Base-by-base conservation (phyloP, 2,888 invertebrate species). In the Latheticus oryzae region DNA sequence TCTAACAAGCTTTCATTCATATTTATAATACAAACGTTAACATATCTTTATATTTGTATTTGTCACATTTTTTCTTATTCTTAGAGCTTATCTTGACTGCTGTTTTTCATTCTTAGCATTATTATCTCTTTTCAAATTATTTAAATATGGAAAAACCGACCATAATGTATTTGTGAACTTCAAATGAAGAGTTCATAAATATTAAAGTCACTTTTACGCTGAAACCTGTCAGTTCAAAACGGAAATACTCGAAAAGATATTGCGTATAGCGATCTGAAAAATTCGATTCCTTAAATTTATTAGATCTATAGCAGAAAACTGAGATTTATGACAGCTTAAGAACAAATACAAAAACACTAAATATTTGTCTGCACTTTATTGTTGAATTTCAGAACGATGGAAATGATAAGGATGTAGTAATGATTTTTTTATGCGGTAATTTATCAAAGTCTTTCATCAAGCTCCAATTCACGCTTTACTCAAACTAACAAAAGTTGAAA, bases 121-220 rank as follows among this genome's bases (percentile, higher is more conserved):
- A 16, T 28, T 21, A 23, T 48, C 35, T 33, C 13, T 17, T 16
- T 12, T 11, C 5, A 13, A 21, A 13, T 7, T 26, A 21, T 42
- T 32, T 24, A 9, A 23, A 35, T 35, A 24, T 35, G 35, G 16
- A 48, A 51, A 30, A 13, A 26, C 51, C 30, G 28, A 12, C 37
- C 48, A 26, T 30, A 51, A 51, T 38, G 51, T 37, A 40, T 35
- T 50, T 50, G 50, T 51, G 12, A 32, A 35, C 33, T 32, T 32
- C 52, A 42, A 52, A 52, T 52, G 52, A 52, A 52, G 52, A 42
- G 42, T 52, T 52, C 52, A 42, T 52, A 52, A 52, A 52, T 52
- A 52, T 52, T 52, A 52, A 42, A 42, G 52, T 23, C 52, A 52
- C 42, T 52, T 43, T 43, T 42, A 52, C 52, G 38, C 32, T 17